Base-by-base conservation (phyloP, 1,140 invertebrate species). In the Belonocnema kinseyi region DNA sequence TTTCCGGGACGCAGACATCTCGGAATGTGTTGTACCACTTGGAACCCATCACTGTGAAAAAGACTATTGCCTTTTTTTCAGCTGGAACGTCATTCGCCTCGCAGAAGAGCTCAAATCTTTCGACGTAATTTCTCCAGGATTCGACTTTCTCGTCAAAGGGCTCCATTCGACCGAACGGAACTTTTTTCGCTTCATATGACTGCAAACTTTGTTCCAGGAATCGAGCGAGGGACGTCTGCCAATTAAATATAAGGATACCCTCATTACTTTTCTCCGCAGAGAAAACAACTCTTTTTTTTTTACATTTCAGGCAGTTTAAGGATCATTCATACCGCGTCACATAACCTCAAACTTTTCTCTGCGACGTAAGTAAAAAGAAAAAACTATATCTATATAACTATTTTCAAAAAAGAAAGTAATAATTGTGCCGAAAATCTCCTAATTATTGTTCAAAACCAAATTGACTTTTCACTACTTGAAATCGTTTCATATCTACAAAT, bases 101-200 rank as follows among this genome's bases (percentile, higher is more conserved):
- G n/a, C 61, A 66, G n/a, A 46, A 66, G 6, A 66, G 26, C 40
- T 66, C 61, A 66, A 66, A 66, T 66, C 61, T 46, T n/a, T 66
- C 61, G 7, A 66, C 33, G 40, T 66, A 66, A 66, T 46, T 66
- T 66, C 33, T 16, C 61, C 61, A 66, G 2, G 61, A 40, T 40
- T 66, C 61, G 6, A 46, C 33, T 66, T 66, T 66, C 6, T 66
- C 61, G n/a, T 66, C 26, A 40, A n/a, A 66, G 16, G 61, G 1
- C 2, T 66, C 61, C 26, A 66, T 66, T 46, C 21, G 14, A 10
- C 61, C 61, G 6, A 66, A n/a, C 13, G 61, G 16, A 7, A 66
- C 14, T n/a, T 66, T 66, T 66, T 66, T 66, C 8, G 61, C 4
- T 10, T 26, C n/a, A 26, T 66, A 66, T 6, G 33, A 14, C 14